Evolutionary conservation across 1,140 invertebrate species (phyloP).

Genomic region (Hyphantria cunea): DNA sequence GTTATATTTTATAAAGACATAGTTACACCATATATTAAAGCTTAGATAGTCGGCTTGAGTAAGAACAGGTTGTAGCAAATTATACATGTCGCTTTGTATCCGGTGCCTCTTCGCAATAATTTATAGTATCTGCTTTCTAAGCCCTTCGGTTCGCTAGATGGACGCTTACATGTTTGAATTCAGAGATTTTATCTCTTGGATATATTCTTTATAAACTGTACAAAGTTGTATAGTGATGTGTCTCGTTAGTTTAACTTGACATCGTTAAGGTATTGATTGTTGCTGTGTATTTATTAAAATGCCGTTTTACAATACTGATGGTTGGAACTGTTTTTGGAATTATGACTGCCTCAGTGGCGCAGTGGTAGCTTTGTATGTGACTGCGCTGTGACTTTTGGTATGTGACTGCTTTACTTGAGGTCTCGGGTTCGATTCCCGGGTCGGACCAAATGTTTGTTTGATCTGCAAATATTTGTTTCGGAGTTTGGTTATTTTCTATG

Average conservation of each 20-base stretch:
- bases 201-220: slow-evolving; percentile 31
- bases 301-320: neutral
- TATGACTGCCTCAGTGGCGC: too few species aligned
- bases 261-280: neutral
- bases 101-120: slow-evolving; percentile 47
- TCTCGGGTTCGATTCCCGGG: too few species aligned
- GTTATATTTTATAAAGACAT: slow-evolving; percentile 28
- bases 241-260: slow-evolving; percentile 7
- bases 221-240: slow-evolving; percentile 20
- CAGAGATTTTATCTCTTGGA: slow-evolving; percentile 5
- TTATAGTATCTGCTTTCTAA: slow-evolving; percentile 58
- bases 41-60: slow-evolving; percentile 18
- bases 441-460: too few species aligned
- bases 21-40: slow-evolving; percentile 30
- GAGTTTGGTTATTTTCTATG: too few species aligned
- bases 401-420: too few species aligned
- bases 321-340: neutral
- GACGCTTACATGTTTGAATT: slow-evolving; percentile 27
- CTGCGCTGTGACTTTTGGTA: too few species aligned
- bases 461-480: too few species aligned
- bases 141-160: slow-evolving; percentile 40
- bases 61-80: slow-evolving; percentile 57
- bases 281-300: neutral
- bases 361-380: too few species aligned
- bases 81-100: slow-evolving; percentile 47